Evolutionary conservation across 2,113 vertebrate species (phyloP), one percentile per base, ranked within the genome.

Genomic region (Ramphastos sulfuratus): DNA sequence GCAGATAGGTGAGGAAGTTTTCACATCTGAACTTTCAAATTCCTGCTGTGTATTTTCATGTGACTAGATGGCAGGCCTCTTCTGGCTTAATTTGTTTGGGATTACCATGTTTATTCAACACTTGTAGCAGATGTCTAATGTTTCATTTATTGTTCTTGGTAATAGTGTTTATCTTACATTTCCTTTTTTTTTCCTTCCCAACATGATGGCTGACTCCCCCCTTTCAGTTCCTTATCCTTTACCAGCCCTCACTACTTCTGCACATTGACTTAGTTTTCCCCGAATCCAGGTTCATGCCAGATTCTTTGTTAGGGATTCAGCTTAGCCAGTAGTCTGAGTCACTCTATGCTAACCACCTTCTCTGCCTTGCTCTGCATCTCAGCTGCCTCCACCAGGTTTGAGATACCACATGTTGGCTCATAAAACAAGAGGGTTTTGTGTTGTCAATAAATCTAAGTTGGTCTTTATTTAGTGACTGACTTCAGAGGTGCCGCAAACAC

Each of bases 271-370:
- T 80, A 8, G 6, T 28, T 81, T 52, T 42, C 65, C 28, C 44
- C 2, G 3, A 46, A n/a, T 65, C 75, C 31, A 12, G 33, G 30
- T 54, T 90, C 59, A 42, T 87, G 67, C 28, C 82, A 87, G 63
- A 46, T 82, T 85, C 69, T 91, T 71, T 67, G 55, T 48, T 61
- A 80, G 76, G 72, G 91, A 93, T 65, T n/a, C 64, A 81, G 56
- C 61, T 24, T 3, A 59, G 71, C 69, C 42, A 83, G 55, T 24
- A 31, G 24, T 77, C 67, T 89, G 94, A 92, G 60, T 90, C 89
- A 77, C 72, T 86, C 65, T n/a, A 7, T 90, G 76, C 70, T 91
- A 58, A 95, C 77, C 82, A 56, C 28, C 81, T 59, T 80, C 64
- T 46, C 84, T 82, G 83, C 54, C 18, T 92, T 52, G 59, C 67